These are phyloP conservation scores for Amphimallon solstitiale DNA, from an alignment of 2,888 invertebrate genomes.

Conservation along the genomic window DNA sequence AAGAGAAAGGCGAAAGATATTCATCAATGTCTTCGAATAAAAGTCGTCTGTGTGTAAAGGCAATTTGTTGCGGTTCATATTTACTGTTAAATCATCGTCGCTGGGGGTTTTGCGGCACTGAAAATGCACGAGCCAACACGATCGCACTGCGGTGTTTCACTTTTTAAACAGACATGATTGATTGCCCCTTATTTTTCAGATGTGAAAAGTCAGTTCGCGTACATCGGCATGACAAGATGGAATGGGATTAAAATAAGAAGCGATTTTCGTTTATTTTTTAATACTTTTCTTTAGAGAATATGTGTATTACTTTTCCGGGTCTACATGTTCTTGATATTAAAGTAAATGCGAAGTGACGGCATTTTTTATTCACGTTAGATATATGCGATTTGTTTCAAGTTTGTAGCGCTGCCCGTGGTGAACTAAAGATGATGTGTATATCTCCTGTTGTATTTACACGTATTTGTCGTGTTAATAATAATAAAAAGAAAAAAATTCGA, in stretches of 20 bases:
- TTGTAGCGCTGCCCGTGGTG: too few species aligned
- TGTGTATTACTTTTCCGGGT: not conserved
- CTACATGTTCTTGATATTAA: not conserved
- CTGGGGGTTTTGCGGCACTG: not conserved
- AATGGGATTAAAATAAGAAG: slow-evolving; percentile 19
- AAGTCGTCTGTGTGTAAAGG: slow-evolving; percentile 32
- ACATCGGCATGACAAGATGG: slow-evolving; percentile 22
- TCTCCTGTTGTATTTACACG: too few species aligned
- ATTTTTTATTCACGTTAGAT: too few species aligned
- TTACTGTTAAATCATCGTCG: slow-evolving; percentile 30
- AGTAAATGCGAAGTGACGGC: too few species aligned
- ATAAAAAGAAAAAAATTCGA: too few species aligned
- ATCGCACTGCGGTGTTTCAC: slow-evolving; percentile 1
- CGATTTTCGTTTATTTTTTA: not conserved
- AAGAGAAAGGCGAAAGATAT: slow-evolving; percentile 10
- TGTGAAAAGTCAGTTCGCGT: slow-evolving; percentile 22
- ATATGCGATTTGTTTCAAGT: too few species aligned
- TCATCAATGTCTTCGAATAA: slow-evolving; percentile 30
- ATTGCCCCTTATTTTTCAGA: slow-evolving; percentile 26
- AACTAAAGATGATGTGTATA: too few species aligned
- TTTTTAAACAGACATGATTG: slow-evolving; percentile 20
- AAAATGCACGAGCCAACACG: too few species aligned
- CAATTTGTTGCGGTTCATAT: slow-evolving; percentile 33
- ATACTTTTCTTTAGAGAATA: not conserved
- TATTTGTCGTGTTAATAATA: too few species aligned